Evolutionary conservation across 2,113 vertebrate species (phyloP).

Genomic region (Pelvicachromis taeniatus): DNA sequence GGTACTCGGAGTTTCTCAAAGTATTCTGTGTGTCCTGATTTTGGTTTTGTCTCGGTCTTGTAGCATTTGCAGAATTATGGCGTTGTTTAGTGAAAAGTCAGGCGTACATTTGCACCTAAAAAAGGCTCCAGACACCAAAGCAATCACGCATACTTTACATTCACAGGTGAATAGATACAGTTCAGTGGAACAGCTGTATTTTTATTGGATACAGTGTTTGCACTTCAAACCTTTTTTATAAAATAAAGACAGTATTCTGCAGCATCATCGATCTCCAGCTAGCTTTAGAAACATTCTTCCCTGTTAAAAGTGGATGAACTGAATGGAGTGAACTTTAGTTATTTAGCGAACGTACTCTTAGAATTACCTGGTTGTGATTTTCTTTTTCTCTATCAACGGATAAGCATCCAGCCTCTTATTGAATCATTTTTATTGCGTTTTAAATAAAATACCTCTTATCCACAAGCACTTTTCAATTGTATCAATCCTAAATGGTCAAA

Average conservation of each 20-base stretch:
- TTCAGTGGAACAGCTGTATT: not conserved
- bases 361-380: not conserved
- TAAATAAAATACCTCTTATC: not conserved
- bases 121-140: not conserved
- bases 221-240: not conserved
- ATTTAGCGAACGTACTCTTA: not conserved
- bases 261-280: too few species aligned
- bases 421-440: not conserved
- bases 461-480: not conserved
- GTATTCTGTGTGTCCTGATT: not conserved
- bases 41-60: not conserved
- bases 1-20: not conserved
- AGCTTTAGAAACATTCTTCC: not conserved
- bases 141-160: rapidly evolving
- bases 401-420: not conserved
- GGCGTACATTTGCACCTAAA: rapidly evolving
- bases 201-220: not conserved
- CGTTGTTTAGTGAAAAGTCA: not conserved
- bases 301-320: not conserved
- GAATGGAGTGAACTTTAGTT: not conserved
- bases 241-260: not conserved
- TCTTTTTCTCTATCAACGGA: not conserved
- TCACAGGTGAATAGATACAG: not conserved
- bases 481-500: not conserved
- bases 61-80: not conserved